Evolutionary conservation across 2,797 vertebrate species (phyloP).

Genomic region (Hylomyscus alleni): DNA sequence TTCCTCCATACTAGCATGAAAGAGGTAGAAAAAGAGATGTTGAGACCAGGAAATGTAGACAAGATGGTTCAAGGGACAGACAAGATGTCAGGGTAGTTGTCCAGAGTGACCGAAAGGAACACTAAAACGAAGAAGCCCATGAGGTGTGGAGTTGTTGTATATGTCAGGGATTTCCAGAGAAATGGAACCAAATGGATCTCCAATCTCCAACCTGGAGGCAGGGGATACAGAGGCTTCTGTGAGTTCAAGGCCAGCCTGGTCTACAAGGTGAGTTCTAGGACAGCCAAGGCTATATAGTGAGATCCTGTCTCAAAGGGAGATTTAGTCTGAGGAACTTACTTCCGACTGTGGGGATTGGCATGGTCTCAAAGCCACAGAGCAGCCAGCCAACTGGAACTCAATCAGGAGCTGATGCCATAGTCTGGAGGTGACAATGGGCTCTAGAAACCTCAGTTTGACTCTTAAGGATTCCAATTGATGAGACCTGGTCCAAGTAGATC

Average conservation of each 20-base stretch:
- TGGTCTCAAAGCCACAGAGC: background rate
- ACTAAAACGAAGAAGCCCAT: background rate
- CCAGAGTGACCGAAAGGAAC: accelerated
- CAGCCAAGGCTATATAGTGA: background rate
- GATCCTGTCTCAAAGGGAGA: background rate
- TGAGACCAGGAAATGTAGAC: background rate
- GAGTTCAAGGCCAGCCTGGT: background rate
- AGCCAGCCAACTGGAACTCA: background rate
- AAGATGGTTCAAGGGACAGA: background rate
- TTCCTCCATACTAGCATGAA: background rate
- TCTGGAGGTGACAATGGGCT: background rate
- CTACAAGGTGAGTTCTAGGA: background rate
- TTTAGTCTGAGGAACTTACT: background rate
- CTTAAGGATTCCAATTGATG: background rate
- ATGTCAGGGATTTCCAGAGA: background rate
- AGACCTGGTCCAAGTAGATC: no score
- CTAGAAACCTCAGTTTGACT: background rate
- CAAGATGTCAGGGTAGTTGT: background rate
- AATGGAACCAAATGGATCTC: background rate
- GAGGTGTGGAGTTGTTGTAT: accelerated
- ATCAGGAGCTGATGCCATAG: background rate
- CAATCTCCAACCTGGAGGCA: background rate
- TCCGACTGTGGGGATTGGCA: no score
- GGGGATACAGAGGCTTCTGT: background rate
- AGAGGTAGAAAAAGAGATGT: background rate